These are phyloP conservation scores for Trichechus manatus DNA, from an alignment of 2,113 vertebrate genomes.

Conservation along the genomic window DNA sequence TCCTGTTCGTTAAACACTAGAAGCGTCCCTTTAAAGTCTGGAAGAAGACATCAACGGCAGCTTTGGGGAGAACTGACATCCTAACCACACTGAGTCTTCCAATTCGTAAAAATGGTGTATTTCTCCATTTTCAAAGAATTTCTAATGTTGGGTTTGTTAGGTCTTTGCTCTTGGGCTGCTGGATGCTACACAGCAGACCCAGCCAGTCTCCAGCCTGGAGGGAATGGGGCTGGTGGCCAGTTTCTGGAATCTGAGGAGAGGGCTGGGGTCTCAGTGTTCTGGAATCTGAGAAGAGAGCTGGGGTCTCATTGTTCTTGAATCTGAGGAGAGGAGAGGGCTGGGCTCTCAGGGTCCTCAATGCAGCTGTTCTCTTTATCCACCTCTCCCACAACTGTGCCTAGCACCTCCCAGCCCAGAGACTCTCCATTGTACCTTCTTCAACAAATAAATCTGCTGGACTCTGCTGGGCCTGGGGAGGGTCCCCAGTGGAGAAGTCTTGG, in stretches of 20 bases:
- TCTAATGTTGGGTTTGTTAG: background rate
- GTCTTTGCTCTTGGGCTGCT: background rate
- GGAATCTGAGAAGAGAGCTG: background rate
- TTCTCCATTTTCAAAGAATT: background rate
- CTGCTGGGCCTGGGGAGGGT: background rate
- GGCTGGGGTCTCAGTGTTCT: too few relatives aligned
- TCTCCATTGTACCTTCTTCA: background rate
- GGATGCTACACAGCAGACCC: background rate
- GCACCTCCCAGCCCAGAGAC: background rate
- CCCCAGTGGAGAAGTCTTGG: background rate
- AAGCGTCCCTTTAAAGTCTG: accelerated
- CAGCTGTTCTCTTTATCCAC: background rate
- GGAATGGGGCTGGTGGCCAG: background rate
- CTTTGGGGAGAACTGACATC: accelerated
- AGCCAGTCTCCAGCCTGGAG: background rate
- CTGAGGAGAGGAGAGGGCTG: too few relatives aligned
- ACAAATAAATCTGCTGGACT: background rate
- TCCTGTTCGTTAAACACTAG: accelerated
- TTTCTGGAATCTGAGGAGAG: background rate
- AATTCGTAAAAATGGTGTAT: accelerated
- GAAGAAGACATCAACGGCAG: too few relatives aligned
- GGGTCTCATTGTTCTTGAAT: too few relatives aligned
- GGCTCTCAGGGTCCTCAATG: too few relatives aligned
- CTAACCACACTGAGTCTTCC: accelerated
- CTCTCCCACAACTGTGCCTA: background rate